phyloP scores from a whole-genome alignment of 2,113 vertebrate genomes.

The Enhydra lutris region DNA sequence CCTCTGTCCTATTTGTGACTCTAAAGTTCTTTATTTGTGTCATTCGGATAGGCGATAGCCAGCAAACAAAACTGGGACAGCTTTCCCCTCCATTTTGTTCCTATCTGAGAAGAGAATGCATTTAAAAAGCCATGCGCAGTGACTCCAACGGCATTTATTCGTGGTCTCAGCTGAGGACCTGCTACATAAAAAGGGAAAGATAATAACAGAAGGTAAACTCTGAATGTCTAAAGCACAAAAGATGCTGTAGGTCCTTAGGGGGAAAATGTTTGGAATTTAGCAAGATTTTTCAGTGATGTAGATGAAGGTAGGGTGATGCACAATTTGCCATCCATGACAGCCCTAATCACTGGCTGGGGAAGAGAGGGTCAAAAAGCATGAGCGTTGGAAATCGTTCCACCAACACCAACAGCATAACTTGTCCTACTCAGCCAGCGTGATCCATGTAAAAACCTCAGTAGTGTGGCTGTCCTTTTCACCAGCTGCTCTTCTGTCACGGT shows the following conservation, averaged over 20 bases:
- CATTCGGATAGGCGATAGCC: constrained; percentile 85
- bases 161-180: constrained; percentile 4
- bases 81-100: constrained; percentile 87
- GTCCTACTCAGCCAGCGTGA: background rate
- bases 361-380: constrained; percentile 61
- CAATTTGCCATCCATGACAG: background rate
- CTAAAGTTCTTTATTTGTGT: constrained; percentile 89
- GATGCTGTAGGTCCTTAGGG: background rate
- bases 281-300: background rate
- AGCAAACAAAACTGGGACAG: constrained; percentile 83
- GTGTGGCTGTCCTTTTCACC: constrained; percentile 36
- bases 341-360: constrained; percentile 23
- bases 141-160: constrained; percentile 66
- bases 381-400: background rate
- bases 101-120: constrained; percentile 76
- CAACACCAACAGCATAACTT: background rate
- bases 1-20: constrained; percentile 91
- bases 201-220: background rate
- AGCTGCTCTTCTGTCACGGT: background rate
- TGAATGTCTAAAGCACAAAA: background rate
- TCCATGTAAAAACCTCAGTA: background rate
- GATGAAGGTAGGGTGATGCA: background rate
- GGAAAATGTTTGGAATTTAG: background rate
- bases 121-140: constrained; percentile 81
- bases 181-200: background rate